Evolutionary conservation across 2,888 invertebrate species (phyloP).

Genomic region (Trimorus sp.): DNA sequence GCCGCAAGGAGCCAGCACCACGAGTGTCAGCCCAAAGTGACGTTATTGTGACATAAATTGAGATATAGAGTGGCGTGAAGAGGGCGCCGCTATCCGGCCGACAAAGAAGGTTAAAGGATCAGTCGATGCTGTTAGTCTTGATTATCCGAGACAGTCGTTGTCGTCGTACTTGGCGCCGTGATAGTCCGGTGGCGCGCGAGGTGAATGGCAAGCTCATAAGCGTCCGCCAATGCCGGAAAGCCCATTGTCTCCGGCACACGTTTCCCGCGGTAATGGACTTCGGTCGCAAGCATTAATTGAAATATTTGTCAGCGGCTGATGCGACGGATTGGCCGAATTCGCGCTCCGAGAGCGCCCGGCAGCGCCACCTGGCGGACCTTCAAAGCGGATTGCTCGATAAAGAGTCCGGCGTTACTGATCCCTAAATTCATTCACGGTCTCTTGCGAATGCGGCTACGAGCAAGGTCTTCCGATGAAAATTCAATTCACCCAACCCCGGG

Average conservation of each 20-base stretch:
- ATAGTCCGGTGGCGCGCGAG: conserved; percentile 67
- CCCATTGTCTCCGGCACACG: conserved; percentile 48
- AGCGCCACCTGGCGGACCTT: no score
- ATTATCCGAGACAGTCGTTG: conserved; percentile 79
- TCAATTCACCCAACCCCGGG: no score
- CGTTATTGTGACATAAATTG: conserved; percentile 80
- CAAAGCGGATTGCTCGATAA: no score
- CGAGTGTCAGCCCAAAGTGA: conserved; percentile 74
- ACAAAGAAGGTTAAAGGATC: conserved; percentile 79
- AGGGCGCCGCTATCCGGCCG: conserved; percentile 60
- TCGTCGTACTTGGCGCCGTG: conserved; percentile 58
- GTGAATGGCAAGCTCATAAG: conserved; percentile 57
- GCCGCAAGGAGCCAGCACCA: conserved; percentile 49
- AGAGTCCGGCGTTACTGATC: no score
- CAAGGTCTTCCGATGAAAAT: no score
- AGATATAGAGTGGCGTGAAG: conserved; percentile 76
- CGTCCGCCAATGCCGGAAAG: conserved; percentile 45
- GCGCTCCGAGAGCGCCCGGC: conserved; percentile 5
- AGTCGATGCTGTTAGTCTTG: conserved; percentile 80
- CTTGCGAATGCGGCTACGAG: no score
- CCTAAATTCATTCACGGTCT: no score
- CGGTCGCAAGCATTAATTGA: conserved; percentile 50
- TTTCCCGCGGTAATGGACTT: conserved; percentile 38
- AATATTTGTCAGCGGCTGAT: conserved; percentile 54
- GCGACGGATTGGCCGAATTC: conserved; percentile 32